Evolutionary conservation across 1,140 invertebrate genomes (phyloP), one percentile per base, ranked within the genome.

Genomic region (Oncopeltus fasciatus): DNA sequence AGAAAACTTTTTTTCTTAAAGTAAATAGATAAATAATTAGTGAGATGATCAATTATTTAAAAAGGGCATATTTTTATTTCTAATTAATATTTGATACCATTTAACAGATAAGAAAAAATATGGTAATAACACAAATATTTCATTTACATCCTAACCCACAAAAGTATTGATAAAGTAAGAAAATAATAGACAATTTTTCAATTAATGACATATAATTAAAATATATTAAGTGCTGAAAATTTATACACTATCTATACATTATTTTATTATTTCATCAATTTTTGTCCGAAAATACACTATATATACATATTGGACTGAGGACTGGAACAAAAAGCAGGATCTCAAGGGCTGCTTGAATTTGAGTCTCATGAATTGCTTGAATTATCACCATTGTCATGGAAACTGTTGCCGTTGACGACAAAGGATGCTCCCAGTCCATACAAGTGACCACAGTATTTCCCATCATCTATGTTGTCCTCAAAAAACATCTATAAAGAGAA

Each of bases 401-500:
- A 69, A 56, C 64, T 85, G 56, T 70, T 74, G 47, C 88, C 88
- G 70, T 92, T 92, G 26, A 90, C 82, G 59, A 89, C 83, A 73
- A 91, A 92, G 24, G 89, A 90, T 33, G 88, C 89, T 57, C 92
- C 92, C 64, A 96, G 78, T 31, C 94, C 94, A 73, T 95, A 96
- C 33, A 97, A 76, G 78, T 96, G 93, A 26, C 93, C 93, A 71
- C 90, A 90, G 73, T 93, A 94, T 73, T 93, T 96, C 4, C 86
- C 88, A 77, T 95, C 93, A 73, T 97, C 94, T 67, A 97, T 96
- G 72, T 95, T 95, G 74, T 95, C 92, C 75, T 97, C 93, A 74
- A 97, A 98, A 76, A 95, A 98, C 85, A 96, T 94, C 90, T 95
- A 75, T 27, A 71, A 81, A 66, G 67, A 69, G 67, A 67, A 28